Conservation (phyloP, 2,888 invertebrate species). For the Labia minor region DNA sequence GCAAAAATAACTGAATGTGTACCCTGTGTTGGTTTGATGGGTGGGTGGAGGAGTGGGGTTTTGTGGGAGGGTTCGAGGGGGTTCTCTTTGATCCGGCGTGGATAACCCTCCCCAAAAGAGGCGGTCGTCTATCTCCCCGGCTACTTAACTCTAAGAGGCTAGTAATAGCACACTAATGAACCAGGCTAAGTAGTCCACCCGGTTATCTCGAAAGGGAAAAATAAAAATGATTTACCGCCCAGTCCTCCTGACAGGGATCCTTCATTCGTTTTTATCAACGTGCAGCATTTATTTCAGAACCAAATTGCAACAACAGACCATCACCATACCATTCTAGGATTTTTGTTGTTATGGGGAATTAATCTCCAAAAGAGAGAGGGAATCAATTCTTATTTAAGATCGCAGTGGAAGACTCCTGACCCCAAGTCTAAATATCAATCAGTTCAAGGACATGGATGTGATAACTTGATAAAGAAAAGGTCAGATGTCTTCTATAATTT, state of each 20-base stretch:
- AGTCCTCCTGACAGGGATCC: neutral
- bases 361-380: too few relatives aligned
- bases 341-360: too few relatives aligned
- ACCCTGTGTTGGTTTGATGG: too few relatives aligned
- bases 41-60: too few relatives aligned
- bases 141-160: neutral
- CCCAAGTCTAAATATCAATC: neutral
- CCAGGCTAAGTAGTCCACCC: neutral
- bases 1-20: too few relatives aligned
- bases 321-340: too few relatives aligned
- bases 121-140: neutral
- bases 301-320: neutral
- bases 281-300: neutral
- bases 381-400: neutral
- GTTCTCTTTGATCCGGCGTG: too few relatives aligned
- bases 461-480: neutral
- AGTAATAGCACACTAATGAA: neutral
- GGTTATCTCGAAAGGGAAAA: neutral
- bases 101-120: too few relatives aligned
- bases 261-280: neutral
- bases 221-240: neutral
- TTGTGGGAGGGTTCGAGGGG: too few relatives aligned
- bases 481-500: neutral
- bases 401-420: neutral
- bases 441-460: neutral